These are phyloP conservation scores for Connochaetes taurinus DNA, from an alignment of 2,113 vertebrate genomes.

Conservation along the genomic window DNA sequence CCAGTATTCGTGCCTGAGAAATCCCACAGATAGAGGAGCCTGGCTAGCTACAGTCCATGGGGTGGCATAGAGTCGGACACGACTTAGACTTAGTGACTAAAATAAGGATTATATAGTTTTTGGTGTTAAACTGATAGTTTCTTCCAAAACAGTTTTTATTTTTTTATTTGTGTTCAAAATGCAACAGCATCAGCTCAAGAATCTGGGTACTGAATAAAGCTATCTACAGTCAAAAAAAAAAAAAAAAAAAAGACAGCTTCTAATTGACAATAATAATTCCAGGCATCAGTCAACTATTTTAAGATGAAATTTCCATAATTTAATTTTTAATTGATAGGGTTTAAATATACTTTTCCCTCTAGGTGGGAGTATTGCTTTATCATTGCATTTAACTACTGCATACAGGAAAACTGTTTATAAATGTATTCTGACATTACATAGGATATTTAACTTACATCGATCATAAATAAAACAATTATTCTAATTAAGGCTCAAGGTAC, in stretches of 20 bases:
- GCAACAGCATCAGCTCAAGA: not conserved
- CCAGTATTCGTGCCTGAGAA: not conserved
- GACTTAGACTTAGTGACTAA: not conserved
- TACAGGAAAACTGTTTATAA: not conserved
- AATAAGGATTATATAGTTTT: not conserved
- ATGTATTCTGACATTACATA: not conserved
- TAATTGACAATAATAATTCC: not conserved
- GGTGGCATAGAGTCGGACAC: fast-evolving
- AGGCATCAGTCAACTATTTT: not conserved
- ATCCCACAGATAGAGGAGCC: not conserved
- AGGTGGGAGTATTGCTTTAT: constrained; percentile 72
- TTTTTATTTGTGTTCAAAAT: not conserved
- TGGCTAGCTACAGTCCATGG: not conserved
- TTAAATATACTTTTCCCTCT: constrained; percentile 16
- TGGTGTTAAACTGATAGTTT: constrained; percentile 9
- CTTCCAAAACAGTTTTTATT: not conserved
- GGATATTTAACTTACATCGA: constrained; percentile 27
- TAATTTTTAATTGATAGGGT: not conserved
- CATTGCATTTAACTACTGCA: not conserved
- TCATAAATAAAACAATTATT: constrained; percentile 54
- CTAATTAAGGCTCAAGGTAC: constrained; percentile 42
- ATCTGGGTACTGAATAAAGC: not conserved
- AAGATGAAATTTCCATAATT: not conserved
- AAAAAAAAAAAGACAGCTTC: not conserved
- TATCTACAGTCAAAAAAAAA: not conserved